phyloP scores from a whole-genome alignment of 2,888 invertebrate genomes.

The Mythimna loreyi region DNA sequence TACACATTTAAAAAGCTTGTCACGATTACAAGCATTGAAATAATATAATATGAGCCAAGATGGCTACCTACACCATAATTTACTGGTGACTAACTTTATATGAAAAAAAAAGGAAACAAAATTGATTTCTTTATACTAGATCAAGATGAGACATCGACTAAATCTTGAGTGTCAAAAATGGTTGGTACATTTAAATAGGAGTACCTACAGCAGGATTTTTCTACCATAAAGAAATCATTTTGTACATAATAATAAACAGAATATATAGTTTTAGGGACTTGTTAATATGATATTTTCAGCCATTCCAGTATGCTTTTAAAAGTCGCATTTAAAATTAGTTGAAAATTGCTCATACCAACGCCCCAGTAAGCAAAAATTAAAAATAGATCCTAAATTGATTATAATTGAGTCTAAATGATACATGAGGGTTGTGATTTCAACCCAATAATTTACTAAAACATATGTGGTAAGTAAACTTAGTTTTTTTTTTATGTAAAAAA shows the following conservation, averaged over 20 bases:
- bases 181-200: background rate
- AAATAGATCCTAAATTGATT: slow-evolving; percentile 19
- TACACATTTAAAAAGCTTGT: background rate
- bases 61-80: background rate
- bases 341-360: background rate
- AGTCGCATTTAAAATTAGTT: background rate
- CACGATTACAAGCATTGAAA: background rate
- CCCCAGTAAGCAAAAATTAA: background rate
- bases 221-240: slow-evolving; percentile 15
- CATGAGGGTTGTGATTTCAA: slow-evolving; percentile 1
- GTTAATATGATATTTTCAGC: background rate
- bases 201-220: background rate
- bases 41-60: background rate
- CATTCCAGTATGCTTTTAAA: background rate
- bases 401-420: slow-evolving; percentile 31
- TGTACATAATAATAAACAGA: background rate
- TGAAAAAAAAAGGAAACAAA: background rate
- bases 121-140: background rate
- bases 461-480: slow-evolving; percentile 1
- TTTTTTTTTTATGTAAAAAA: background rate
- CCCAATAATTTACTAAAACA: slow-evolving; percentile 1
- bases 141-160: background rate
- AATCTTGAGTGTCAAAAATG: background rate
- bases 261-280: background rate
- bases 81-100: too few species aligned